Evolutionary conservation across 1,140 invertebrate species (phyloP).

Genomic region (Thaumetopoea pityocampa): DNA sequence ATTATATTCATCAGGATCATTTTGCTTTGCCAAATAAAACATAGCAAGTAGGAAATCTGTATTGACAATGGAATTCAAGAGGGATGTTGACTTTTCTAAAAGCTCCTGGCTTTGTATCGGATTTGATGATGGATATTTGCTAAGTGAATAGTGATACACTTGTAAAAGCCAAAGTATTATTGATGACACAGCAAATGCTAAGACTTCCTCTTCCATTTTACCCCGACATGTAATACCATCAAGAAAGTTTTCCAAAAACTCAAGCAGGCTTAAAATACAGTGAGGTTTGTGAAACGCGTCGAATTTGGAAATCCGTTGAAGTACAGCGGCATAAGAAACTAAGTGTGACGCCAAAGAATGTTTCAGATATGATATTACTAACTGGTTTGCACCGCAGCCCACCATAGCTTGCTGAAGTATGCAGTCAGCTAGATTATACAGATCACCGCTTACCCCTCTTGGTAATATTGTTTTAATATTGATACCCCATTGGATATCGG

Average conservation of each 20-base stretch:
- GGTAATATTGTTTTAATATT: slow-evolving; percentile 94
- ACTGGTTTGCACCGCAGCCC: slow-evolving; percentile 91
- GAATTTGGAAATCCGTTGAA: slow-evolving; percentile 92
- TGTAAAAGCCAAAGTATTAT: slow-evolving; percentile 89
- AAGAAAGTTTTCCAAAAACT: slow-evolving; percentile 89
- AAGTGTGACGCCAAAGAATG: slow-evolving; percentile 93
- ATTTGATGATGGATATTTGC: slow-evolving; percentile 66
- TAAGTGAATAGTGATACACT: slow-evolving; percentile 81
- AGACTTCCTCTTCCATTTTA: slow-evolving; percentile 87
- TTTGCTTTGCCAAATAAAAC: slow-evolving; percentile 88
- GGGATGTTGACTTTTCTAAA: slow-evolving; percentile 81
- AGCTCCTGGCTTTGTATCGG: slow-evolving; percentile 77
- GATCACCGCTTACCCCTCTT: slow-evolving; percentile 91
- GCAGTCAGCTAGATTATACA: slow-evolving; percentile 94
- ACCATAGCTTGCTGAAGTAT: slow-evolving; percentile 95
- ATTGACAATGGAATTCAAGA: slow-evolving; percentile 83
- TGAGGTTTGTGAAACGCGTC: slow-evolving; percentile 92
- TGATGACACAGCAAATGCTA: slow-evolving; percentile 85
- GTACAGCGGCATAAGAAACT: slow-evolving; percentile 91
- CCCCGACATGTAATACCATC: slow-evolving; percentile 81
- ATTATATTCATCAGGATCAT: slow-evolving; percentile 81
- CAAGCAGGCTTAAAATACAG: slow-evolving; percentile 90
- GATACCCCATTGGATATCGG: slow-evolving; percentile 96
- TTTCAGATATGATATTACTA: slow-evolving; percentile 93
- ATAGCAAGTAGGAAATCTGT: slow-evolving; percentile 88